Base-by-base conservation (phyloP, 2,113 vertebrate genomes). In the Chlorodrepanis virens region DNA sequence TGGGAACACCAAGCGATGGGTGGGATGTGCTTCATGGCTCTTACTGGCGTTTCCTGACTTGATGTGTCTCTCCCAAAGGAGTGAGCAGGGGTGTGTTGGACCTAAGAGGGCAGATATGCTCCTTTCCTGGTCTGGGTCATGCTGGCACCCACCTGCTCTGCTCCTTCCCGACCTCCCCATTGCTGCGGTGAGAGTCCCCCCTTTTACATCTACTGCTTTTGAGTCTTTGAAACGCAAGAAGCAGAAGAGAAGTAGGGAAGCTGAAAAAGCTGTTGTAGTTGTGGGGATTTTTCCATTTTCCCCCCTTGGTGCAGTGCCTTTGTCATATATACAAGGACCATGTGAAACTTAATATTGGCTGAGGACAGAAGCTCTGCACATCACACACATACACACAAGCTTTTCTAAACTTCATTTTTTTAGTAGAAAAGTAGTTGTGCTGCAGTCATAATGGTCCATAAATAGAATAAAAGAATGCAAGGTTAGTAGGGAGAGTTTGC, bases 11-110 rank as follows among this genome's bases (percentile, higher is more conserved):
- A 17, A 3, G 28, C 24, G 8, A 2, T 15, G 29, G 42, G 22
- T 14, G 67, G 12, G 47, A 15, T 3, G 17, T 0, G 0, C 35
- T 67, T 31, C 28, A 1, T 35, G 28, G 35, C n/a, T 75, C 44
- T 52, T 19, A 9, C 9, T 16, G 74, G 39, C 47, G 1, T 42
- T 35, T 45, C 49, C 40, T 61, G 63, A 4, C 40, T 19, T 24
- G 1, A 1, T 9, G n/a, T 33, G 28, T 31, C 8, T 47, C 7
- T 68, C 21, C 54, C 50, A 47, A 11, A 33, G 52, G 31, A 68
- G 21, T 4, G 24, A 59, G 22, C 42, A 28, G 56, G 27, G 11
- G 1, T 39, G 22, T 17, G 63, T 10, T 44, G 40, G 52, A 64
- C n/a, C 6, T 14, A 14, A 71, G 77, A 50, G 44, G 35, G 28